These are phyloP conservation scores for Elephas maximus DNA, from an alignment of 2,113 vertebrate genomes.

Conservation along the genomic window DNA sequence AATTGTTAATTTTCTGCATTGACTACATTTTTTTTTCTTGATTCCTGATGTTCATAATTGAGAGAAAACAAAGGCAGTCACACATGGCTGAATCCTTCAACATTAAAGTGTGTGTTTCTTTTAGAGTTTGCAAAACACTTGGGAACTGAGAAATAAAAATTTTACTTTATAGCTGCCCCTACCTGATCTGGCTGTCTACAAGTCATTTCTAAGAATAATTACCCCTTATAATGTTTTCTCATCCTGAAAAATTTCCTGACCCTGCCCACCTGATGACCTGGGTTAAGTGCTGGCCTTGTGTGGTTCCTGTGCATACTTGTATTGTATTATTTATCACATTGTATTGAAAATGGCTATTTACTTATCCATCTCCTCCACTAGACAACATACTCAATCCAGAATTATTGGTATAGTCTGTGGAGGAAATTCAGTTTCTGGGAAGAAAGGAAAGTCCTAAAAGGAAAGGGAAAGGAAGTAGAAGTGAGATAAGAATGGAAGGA, in stretches of 20 bases:
- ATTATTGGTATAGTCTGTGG: not conserved
- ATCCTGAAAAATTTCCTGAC: not conserved
- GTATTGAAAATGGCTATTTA: not conserved
- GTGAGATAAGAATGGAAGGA: not conserved
- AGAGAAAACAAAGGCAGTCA: not conserved
- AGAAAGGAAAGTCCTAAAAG: not conserved
- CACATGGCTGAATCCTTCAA: not conserved
- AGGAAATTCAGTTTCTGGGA: not conserved
- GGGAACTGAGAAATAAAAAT: not conserved
- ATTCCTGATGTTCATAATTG: not conserved
- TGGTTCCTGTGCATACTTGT: not conserved
- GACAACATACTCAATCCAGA: not conserved
- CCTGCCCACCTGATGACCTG: not conserved
- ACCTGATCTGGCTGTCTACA: not conserved
- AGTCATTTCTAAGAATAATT: not conserved
- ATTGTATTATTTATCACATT: not conserved
- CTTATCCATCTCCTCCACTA: not conserved
- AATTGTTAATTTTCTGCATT: not conserved
- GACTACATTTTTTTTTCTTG: not conserved
- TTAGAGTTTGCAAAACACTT: constrained; percentile 3
- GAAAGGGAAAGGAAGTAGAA: not conserved
- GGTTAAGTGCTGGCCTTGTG: not conserved
- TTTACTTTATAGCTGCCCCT: not conserved
- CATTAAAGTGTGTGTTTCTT: not conserved
- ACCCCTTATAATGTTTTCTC: not conserved